A percentile compares a stretch with the other conserved stretches of the same genome.
Conservation (phyloP, 1,140 invertebrate species). For the Drosophila lini region DNA sequence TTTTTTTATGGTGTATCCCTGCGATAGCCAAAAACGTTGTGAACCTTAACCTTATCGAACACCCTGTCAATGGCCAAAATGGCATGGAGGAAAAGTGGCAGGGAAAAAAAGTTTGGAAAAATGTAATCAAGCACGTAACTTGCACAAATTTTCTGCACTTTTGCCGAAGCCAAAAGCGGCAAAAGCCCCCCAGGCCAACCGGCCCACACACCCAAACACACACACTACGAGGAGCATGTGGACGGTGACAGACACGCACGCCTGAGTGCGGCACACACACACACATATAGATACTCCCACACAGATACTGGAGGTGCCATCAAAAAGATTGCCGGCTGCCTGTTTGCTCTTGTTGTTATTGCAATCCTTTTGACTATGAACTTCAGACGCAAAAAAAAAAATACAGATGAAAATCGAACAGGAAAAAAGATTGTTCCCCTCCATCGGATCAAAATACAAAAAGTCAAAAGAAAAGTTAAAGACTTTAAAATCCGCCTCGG, state of each 20-base stretch:
- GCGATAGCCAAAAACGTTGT: constrained; percentile 19
- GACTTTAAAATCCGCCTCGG: constrained; percentile 76
- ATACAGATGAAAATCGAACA: constrained; percentile 22
- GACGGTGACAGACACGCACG: constrained; percentile 64
- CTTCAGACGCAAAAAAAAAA: constrained; percentile 30
- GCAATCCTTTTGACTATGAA: constrained; percentile 74
- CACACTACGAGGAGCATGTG: constrained; percentile 7
- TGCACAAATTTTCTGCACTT: constrained; percentile 83
- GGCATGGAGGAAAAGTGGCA: constrained; percentile 23
- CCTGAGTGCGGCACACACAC: constrained; percentile 41
- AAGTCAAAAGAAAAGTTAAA: constrained; percentile 82
- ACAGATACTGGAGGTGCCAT: constrained; percentile 54
- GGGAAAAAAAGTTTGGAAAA: constrained; percentile 70
- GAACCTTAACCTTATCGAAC: constrained; percentile 65
- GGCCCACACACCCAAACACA: constrained; percentile 44
- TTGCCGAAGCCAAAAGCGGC: constrained; percentile 68
- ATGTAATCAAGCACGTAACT: constrained; percentile 83
- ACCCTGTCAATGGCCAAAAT: constrained; percentile 58
- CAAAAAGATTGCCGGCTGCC: constrained; percentile 68
- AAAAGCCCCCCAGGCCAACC: constrained; percentile 64
- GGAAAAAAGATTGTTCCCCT: constrained; percentile 47
- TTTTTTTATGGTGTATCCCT: constrained; percentile 5
- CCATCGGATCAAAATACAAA: constrained; percentile 54
- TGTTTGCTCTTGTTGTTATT: constrained; percentile 54
- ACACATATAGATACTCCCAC: constrained; percentile 7